Evolutionary conservation across 2,113 vertebrate species (phyloP).

Genomic region (Noturus placidus): DNA sequence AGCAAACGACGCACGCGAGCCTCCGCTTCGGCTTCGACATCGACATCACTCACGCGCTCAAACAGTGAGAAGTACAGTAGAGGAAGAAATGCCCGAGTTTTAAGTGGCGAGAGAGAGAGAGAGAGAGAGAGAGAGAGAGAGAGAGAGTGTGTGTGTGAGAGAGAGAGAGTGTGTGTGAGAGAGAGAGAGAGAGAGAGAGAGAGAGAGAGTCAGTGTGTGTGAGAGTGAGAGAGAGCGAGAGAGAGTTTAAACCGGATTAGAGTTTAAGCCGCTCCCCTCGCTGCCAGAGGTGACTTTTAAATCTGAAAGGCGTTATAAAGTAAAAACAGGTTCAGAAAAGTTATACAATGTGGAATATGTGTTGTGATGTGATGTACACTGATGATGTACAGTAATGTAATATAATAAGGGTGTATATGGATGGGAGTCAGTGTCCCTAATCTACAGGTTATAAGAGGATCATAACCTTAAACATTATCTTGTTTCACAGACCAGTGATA

Average conservation of each 20-base stretch:
- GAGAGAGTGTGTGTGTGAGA: not conserved
- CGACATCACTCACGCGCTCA: not conserved
- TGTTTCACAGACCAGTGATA: not conserved
- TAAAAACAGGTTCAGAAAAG: not conserved
- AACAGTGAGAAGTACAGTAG: not conserved
- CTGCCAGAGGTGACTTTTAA: not conserved
- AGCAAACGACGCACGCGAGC: constrained; percentile 18
- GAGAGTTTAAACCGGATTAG: not conserved
- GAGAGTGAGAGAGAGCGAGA: not conserved
- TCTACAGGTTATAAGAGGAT: constrained; percentile 6
- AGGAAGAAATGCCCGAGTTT: not conserved
- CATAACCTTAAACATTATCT: not conserved
- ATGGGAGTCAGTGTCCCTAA: not conserved
- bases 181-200: constrained; percentile 6
- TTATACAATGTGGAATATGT: not conserved
- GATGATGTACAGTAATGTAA: not conserved
- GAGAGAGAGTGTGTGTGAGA: not conserved
- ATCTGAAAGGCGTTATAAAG: not conserved
- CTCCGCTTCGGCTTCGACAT: not conserved
- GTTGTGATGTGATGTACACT: not conserved
- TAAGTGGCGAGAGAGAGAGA: not conserved
- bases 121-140: constrained; percentile 20
- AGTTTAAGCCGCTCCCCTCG: not conserved
- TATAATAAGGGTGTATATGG: not conserved
- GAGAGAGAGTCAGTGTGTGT: too few relatives aligned